phyloP scores from a whole-genome alignment of 2,888 invertebrate species.

The Corythucha ciliata region DNA sequence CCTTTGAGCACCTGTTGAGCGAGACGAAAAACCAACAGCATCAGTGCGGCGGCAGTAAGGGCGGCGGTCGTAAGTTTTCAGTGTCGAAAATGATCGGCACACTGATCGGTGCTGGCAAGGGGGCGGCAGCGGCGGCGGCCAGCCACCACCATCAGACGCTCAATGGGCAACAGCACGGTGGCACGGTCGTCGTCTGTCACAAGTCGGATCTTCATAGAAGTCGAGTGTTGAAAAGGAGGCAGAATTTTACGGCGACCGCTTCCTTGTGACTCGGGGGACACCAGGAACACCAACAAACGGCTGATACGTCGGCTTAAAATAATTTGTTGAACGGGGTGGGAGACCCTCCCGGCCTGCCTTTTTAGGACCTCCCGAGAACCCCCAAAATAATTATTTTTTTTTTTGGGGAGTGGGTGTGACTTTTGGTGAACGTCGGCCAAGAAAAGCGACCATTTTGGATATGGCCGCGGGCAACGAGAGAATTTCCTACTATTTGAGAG shows the following conservation, averaged over 20 bases:
- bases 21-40: slow-evolving; percentile 52
- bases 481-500: too few species aligned
- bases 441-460: slow-evolving; percentile 3
- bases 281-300: too few species aligned
- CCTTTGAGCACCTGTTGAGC: slow-evolving; percentile 58
- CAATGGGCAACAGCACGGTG: slow-evolving; percentile 44
- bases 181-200: slow-evolving; percentile 52
- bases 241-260: slow-evolving; percentile 52
- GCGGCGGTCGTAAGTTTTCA: slow-evolving; percentile 54
- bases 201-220: slow-evolving; percentile 51
- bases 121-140: too few species aligned
- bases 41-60: slow-evolving; percentile 38
- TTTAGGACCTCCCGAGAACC: too few species aligned
- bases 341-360: too few species aligned
- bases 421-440: slow-evolving; percentile 3
- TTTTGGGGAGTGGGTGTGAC: not conserved
- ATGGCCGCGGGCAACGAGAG: not conserved
- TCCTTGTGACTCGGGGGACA: slow-evolving; percentile 56
- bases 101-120: slow-evolving; percentile 48
- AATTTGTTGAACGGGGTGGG: too few species aligned
- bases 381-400: not conserved
- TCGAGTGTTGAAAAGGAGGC: slow-evolving; percentile 48
- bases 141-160: slow-evolving; percentile 14
- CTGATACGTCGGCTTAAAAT: slow-evolving; percentile 21
- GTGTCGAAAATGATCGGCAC: slow-evolving; percentile 72